A percentile compares a stretch with the other conserved stretches of the same genome.
Conservation (phyloP, 1,140 invertebrate species). For the Capitella teleta region DNA sequence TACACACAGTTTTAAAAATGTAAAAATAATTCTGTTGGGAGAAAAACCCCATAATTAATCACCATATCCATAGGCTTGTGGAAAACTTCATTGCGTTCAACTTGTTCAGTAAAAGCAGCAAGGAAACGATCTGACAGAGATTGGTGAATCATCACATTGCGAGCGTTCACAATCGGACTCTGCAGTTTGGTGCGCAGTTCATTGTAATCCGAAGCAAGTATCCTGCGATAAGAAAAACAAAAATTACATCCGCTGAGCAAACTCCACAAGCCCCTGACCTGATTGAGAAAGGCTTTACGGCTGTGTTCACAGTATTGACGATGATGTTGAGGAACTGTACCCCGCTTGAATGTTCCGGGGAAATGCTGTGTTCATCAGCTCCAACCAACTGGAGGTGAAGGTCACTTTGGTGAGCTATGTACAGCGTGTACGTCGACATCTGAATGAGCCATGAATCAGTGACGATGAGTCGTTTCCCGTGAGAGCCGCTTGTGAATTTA, state of each 20-base stretch:
- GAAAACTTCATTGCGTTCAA: conserved; percentile 55
- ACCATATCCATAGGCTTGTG: conserved; percentile 56
- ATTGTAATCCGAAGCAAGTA: conserved; percentile 65
- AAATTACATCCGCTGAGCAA: not conserved
- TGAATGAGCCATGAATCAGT: conserved; percentile 85
- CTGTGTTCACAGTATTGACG: conserved; percentile 50
- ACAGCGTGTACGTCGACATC: conserved; percentile 60
- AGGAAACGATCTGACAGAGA: conserved; percentile 71
- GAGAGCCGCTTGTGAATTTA: conserved; percentile 58
- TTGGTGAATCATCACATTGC: conserved; percentile 66
- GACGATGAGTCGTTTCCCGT: conserved; percentile 56
- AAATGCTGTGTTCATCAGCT: conserved; percentile 60
- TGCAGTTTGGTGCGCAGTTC: conserved; percentile 65
- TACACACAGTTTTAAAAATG: too few species aligned
- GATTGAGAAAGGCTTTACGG: conserved; percentile 35
- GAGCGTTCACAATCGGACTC: conserved; percentile 60
- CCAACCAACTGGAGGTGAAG: conserved; percentile 59
- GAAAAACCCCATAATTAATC: too few species aligned
- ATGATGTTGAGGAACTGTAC: conserved; percentile 72
- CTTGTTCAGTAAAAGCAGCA: conserved; percentile 65
- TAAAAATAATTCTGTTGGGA: too few species aligned
- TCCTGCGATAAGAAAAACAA: conserved; percentile 36
- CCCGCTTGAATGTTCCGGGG: conserved; percentile 45
- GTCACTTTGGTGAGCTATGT: conserved; percentile 66
- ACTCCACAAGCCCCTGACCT: conserved; percentile 20